phyloP scores from a whole-genome alignment of 2,888 invertebrate species.

The Gymnosoma rotundatum region DNA sequence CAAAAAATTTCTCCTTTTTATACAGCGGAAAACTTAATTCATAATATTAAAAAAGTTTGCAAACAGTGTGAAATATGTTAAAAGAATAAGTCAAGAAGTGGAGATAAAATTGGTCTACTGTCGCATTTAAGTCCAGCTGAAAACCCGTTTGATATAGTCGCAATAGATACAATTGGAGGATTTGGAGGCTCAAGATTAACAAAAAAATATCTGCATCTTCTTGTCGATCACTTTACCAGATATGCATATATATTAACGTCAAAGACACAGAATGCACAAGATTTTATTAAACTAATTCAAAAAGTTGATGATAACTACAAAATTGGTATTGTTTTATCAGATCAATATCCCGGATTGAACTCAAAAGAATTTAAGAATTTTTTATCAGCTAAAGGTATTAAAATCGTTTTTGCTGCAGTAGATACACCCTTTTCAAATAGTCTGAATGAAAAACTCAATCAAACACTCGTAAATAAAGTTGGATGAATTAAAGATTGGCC shows the following conservation, averaged over 20 bases:
- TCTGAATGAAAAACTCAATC: constrained; percentile 65
- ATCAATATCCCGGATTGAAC: constrained; percentile 75
- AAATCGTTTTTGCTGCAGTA: constrained; percentile 63
- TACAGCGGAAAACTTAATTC: constrained; percentile 58
- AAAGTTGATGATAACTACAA: constrained; percentile 61
- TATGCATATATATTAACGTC: constrained; percentile 72
- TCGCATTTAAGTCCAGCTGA: constrained; percentile 69
- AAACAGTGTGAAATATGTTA: constrained; percentile 62
- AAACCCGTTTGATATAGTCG: constrained; percentile 75
- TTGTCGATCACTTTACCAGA: constrained; percentile 76
- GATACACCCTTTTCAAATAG: constrained; percentile 66
- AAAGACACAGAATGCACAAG: constrained; percentile 53
- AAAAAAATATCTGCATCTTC: constrained; percentile 76
- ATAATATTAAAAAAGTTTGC: constrained; percentile 52
- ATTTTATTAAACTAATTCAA: constrained; percentile 73
- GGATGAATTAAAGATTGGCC: constrained; percentile 63
- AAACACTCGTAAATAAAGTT: constrained; percentile 67
- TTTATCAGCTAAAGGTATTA: constrained; percentile 68
- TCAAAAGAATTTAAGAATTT: constrained; percentile 75
- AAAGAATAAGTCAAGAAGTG: constrained; percentile 65
- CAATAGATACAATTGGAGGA: constrained; percentile 75
- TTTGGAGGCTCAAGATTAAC: constrained; percentile 75
- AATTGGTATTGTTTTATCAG: constrained; percentile 35
- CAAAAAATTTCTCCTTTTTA: constrained; percentile 61
- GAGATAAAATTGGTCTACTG: constrained; percentile 58